Evolutionary conservation across 2,113 vertebrate species (phyloP), one percentile per base, ranked within the genome.

Genomic region (Misgurnus mizolepis): DNA sequence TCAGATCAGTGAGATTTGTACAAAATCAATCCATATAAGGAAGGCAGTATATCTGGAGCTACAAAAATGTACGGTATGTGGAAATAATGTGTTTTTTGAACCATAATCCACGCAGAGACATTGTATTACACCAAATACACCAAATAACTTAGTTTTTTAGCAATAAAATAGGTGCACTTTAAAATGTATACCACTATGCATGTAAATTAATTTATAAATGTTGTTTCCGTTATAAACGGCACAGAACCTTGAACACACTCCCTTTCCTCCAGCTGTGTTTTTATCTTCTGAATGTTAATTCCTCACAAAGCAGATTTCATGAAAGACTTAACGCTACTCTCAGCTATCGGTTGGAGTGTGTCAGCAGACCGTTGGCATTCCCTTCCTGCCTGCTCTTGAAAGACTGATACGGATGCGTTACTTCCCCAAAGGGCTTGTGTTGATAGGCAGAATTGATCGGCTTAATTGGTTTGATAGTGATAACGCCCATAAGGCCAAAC

Each of bases 401-500:
- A 70, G 41, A 55, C 60, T 17, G 22, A 65, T 53, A 17, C 22
- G 50, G 14, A 40, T 71, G 67, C n/a, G 34, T 67, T 71, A 17
- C 58, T 55, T 18, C 56, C 60, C 55, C 67, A 53, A 5, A 41
- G 12, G 67, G 6, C 15, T 41, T 4, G 2, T 10, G 14, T 12
- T 45, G 74, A 50, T 76, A 50, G 47, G 47, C 61, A 50, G 45
- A 34, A 74, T 74, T 79, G 64, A 62, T 78, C 53, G 64, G 6
- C 17, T 79, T 73, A 74, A 75, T 75, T 75, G 76, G 69, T 68
- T 78, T 49, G 71, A 67, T 56, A 22, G 50, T 50, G 50, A 47
- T 71, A 72, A 82, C 43, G 43, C 53, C 61, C 62, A 27, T 67
- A n/a, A 39, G 56, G n/a, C 62, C 53, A 18, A 55, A 72, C 18